Percentiles rank a stretch among this genome's conserved stretches.
Evolutionary conservation across 2,113 vertebrate genomes (phyloP).

Genomic region (Pterocles orientalis): DNA sequence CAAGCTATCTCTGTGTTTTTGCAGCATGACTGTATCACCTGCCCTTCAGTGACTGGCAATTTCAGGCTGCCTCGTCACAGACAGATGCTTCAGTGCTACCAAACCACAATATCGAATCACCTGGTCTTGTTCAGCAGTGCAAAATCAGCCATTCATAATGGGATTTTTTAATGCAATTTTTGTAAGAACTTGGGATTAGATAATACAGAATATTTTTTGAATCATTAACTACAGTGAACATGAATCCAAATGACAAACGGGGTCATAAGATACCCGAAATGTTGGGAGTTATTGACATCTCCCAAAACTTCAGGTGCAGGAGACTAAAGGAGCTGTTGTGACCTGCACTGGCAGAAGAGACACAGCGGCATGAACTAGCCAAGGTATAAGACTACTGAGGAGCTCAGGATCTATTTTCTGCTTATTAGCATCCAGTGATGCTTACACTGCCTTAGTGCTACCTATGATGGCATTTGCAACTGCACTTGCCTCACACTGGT

Average conservation of each 20-base stretch:
- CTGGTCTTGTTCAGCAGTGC: neutral
- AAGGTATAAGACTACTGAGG: neutral
- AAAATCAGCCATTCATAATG: neutral
- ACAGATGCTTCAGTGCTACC: neutral
- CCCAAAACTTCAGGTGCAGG: neutral
- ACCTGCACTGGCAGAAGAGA: neutral
- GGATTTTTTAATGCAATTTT: neutral
- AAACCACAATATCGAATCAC: neutral
- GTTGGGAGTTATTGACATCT: neutral
- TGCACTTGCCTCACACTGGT: neutral
- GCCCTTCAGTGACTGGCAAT: neutral
- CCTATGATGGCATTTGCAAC: neutral
- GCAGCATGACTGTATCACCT: neutral
- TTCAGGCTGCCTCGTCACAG: neutral
- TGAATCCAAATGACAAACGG: neutral
- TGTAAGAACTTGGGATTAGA: neutral
- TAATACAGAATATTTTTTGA: neutral
- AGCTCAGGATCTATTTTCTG: neutral
- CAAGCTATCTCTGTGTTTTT: neutral
- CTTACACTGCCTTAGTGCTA: neutral
- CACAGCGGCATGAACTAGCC: neutral
- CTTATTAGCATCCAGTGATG: neutral
- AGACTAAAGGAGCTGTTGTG: neutral
- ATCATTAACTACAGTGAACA: neutral
- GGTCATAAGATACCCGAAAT: neutral